Evolutionary conservation across 2,888 invertebrate genomes (phyloP), one percentile per base, ranked within the genome.

Genomic region (Zhengitettix transpicula): DNA sequence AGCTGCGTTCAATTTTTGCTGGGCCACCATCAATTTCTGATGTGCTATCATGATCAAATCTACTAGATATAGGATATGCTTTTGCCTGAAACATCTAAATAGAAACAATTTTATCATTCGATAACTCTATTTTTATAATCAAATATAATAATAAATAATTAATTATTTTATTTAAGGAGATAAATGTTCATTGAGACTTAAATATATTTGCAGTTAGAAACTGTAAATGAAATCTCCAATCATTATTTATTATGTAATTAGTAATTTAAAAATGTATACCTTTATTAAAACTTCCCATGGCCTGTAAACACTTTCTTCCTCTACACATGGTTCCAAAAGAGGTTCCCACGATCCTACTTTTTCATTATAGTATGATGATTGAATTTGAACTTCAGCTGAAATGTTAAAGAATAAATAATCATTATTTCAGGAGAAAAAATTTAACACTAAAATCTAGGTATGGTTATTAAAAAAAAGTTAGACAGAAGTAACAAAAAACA

Each of bases 321-420:
- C 77, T 0, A 83, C 79, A 0, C 84, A 80, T 0, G 89, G 87
- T 66, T 91, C 91, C 1, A 91, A 71, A 1, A 93, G 71, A 0
- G 92, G 92, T 69, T 94, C 92, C 93, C 93, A 94, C 10, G 78
- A 78, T 57, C 80, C 80, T 57, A 82, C 73, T 54, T 78, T 77
- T 66, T 85, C 82, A 71, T 88, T 87, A 72, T 82, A 87, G 68
- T 82, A 84, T 40, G 78, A 77, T 7, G 77, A 75, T 65, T 81
- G 78, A 40, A 80, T 64, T 61, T 75, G 75, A 9, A 77, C 76
- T 59, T 75, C 74, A 16, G 67, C 69, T 69, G 58, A 14, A 66
- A 60, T 14, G 16, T 9, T 54, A 55, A 59, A 57, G 28, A 60
- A 51, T n/a, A 47, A 47, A 14, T 47, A 12, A 47, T 14, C 2